These are phyloP conservation scores for Synergus itoensis DNA, from an alignment of 2,888 invertebrate species.

Conservation along the genomic window DNA sequence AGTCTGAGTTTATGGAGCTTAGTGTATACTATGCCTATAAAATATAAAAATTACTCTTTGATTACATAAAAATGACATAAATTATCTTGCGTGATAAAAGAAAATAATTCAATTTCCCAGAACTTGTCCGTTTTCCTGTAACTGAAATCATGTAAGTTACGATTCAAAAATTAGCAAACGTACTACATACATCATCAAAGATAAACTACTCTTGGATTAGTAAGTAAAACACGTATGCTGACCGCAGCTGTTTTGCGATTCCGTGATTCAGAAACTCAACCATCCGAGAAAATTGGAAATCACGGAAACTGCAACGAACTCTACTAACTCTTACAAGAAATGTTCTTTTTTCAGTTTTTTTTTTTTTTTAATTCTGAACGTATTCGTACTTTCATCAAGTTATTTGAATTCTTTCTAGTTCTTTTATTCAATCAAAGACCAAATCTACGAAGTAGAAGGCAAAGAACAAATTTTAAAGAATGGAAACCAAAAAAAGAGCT, in stretches of 20 bases:
- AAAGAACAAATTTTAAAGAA: too few relatives aligned
- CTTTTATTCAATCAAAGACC: neutral
- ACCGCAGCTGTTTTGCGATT: constrained; percentile 60
- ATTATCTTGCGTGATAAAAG: too few relatives aligned
- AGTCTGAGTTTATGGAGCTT: too few relatives aligned
- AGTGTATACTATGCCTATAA: too few relatives aligned
- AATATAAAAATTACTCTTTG: too few relatives aligned
- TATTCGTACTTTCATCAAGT: neutral
- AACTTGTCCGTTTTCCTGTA: too few relatives aligned
- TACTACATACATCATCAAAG: constrained; percentile 26
- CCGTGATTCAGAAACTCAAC: constrained; percentile 53
- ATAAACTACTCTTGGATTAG: constrained; percentile 18
- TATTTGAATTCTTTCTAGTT: neutral
- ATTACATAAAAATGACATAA: too few relatives aligned
- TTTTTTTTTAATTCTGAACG: neutral
- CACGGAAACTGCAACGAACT: constrained; percentile 57
- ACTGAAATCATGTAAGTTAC: neutral
- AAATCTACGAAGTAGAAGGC: too few relatives aligned
- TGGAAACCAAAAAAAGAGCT: too few relatives aligned
- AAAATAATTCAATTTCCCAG: too few relatives aligned
- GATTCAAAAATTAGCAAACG: neutral
- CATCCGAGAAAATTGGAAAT: constrained; percentile 69
- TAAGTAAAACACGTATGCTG: constrained; percentile 48
- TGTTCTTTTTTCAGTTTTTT: neutral
- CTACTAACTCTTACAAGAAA: neutral